A percentile compares a stretch with the other conserved stretches of the same genome.
phyloP scores from a whole-genome alignment of 2,113 vertebrate species.

The Heloderma charlesbogerti region DNA sequence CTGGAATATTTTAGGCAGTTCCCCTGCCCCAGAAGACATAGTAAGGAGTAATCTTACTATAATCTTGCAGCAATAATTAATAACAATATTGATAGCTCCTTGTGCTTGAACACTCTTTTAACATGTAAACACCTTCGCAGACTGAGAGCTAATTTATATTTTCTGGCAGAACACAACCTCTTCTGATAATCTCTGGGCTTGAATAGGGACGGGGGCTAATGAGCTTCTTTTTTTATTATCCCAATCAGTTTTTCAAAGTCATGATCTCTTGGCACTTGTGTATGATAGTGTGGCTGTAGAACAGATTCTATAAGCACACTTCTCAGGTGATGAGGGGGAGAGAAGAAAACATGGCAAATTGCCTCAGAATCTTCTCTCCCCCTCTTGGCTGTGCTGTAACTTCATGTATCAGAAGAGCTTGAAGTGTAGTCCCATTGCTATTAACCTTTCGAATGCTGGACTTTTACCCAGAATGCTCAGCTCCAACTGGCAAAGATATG shows the following conservation, averaged over 20 bases:
- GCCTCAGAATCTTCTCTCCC: neutral
- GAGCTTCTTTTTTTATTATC: neutral
- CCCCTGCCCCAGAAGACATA: neutral
- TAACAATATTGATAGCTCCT: neutral
- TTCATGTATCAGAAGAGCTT: neutral
- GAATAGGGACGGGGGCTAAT: neutral
- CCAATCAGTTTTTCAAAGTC: neutral
- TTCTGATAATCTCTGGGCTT: neutral
- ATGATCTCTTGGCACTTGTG: neutral
- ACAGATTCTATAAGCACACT: neutral
- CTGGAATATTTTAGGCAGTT: neutral
- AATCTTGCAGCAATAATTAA: neutral
- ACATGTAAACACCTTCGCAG: neutral
- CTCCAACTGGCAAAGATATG: neutral
- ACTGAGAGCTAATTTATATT: neutral
- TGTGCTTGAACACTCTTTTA: neutral
- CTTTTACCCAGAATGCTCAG: neutral
- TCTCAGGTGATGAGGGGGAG: neutral
- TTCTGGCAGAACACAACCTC: neutral
- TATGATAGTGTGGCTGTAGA: neutral
- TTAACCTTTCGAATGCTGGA: slow-evolving; percentile 2
- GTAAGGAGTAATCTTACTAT: neutral
- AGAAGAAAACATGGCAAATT: neutral
- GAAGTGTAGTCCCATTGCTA: neutral
- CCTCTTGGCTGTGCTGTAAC: neutral